phyloP scores from a whole-genome alignment of 2,113 vertebrate genomes.

The Stigmatopora nigra region DNA sequence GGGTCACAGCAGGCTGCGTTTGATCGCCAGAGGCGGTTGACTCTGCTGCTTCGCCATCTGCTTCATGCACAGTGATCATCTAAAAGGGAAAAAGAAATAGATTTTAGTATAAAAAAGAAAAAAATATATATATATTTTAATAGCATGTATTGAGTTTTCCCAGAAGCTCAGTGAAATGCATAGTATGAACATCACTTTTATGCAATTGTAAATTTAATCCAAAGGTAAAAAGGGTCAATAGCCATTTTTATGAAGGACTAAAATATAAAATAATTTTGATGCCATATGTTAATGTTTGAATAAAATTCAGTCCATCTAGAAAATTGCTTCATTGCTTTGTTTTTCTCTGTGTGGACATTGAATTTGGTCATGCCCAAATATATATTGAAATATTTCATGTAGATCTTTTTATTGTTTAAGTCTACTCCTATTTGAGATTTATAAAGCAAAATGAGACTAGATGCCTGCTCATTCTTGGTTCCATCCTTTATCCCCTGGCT shows the following conservation, averaged over 20 bases:
- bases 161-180: not conserved
- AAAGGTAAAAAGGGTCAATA: too few species aligned
- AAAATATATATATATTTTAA: too few species aligned
- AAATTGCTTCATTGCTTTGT: too few species aligned
- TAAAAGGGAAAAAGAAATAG: slow-evolving; percentile 43
- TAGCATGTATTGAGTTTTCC: not conserved
- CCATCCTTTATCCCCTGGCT: slow-evolving; percentile 30
- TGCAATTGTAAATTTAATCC: too few species aligned
- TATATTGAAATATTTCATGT: not conserved
- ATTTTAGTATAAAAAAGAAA: not conserved
- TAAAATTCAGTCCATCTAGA: too few species aligned
- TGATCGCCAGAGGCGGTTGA: slow-evolving; percentile 64
- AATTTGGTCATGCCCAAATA: too few species aligned
- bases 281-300: too few species aligned
- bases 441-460: slow-evolving; percentile 2
- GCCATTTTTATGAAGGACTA: too few species aligned
- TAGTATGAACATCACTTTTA: too few species aligned
- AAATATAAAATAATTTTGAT: too few species aligned
- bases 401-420: not conserved
- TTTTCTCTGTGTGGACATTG: too few species aligned
- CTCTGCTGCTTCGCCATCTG: slow-evolving; percentile 40
- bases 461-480: slow-evolving; percentile 46
- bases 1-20: slow-evolving; percentile 59
- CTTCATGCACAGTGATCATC: slow-evolving; percentile 61
- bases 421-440: not conserved